Base-by-base conservation (phyloP, 2,888 invertebrate species). In the Andrena trimmerana region DNA sequence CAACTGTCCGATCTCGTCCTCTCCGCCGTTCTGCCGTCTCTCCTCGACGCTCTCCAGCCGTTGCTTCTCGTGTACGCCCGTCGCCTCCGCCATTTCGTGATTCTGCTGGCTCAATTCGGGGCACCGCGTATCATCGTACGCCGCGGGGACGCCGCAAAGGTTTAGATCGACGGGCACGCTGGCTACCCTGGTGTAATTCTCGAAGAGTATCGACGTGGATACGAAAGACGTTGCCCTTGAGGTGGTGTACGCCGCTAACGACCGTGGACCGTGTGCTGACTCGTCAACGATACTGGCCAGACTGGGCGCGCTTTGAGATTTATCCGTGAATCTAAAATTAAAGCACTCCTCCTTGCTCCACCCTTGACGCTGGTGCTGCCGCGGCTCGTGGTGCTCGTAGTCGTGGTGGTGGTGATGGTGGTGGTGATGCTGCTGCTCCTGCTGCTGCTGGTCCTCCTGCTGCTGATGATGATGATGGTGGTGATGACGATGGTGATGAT, bases 151-250 rank as follows among this genome's bases (percentile, higher is more conserved):
- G 42, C 95, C 86, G 94, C 95, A 95, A 89, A 96, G 95, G 94
- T 96, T 96, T 84, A 97, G 95, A 91, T 96, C 96, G 90, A 96
- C 96, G 90, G 97, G 97, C 79, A 97, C 95, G 90, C 96, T 96
- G 62, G 95, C 93, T 90, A 93, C 95, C 90, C 93, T 91, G 33
- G 94, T 93, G 84, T 93, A 92, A 78, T 93, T 92, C 83, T 94
- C 94, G 81, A 93, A 93, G 75, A 90, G 81, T 65, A 88, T 89
- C 50, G 88, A 87, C 2, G 90, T 89, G 24, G 90, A 91, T 27
- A 88, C 87, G 74, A 85, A 82, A 31, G 85, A 87, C 50, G 87
- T 79, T 29, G 84, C 81, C 68, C 86, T 86, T 72, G 90, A 88
- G 10, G 84, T 86, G 52, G 71, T 33, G 62, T 59, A 75, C 60